phyloP scores from a whole-genome alignment of 1,140 invertebrate genomes.

The Aphelinus certus region DNA sequence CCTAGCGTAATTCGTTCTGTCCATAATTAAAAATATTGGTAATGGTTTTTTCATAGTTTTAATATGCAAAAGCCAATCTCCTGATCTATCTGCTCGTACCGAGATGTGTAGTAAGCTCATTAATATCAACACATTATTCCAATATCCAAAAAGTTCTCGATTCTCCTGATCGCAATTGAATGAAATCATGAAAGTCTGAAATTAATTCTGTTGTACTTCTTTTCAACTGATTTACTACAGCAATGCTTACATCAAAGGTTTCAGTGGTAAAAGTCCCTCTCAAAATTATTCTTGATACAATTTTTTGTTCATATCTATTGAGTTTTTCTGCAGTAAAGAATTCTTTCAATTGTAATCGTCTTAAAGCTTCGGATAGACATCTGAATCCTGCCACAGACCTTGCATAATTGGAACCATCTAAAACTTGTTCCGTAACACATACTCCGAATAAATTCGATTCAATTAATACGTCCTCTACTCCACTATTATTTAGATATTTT shows the following conservation, averaged over 20 bases:
- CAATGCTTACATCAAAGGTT: neutral
- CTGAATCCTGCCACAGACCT: conserved; percentile 28
- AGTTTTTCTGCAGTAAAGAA: conserved; percentile 24
- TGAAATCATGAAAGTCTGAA: conserved; percentile 10
- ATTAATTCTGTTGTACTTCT: neutral
- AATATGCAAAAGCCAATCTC: conserved; percentile 35
- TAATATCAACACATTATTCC: conserved; percentile 14
- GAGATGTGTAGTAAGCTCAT: conserved; percentile 12
- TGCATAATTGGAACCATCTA: conserved; percentile 32
- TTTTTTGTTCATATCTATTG: conserved; percentile 14
- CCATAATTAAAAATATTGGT: conserved; percentile 31
- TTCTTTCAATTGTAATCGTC: conserved; percentile 29
- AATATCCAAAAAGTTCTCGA: conserved; percentile 11
- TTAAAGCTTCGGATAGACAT: conserved; percentile 24
- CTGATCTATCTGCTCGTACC: conserved; percentile 30
- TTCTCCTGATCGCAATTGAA: neutral
- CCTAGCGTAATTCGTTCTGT: conserved; percentile 33
- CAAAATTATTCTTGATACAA: neutral
- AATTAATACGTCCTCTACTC: conserved; percentile 35
- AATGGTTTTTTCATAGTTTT: conserved; percentile 18
- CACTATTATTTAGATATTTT: conserved; percentile 38
- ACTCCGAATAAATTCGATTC: conserved; percentile 31
- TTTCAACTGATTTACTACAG: neutral
- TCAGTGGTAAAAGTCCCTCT: neutral
- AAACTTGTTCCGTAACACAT: conserved; percentile 29